Evolutionary conservation across 2,888 invertebrate species (phyloP).

Genomic region (Marasmarcha lunaedactyla): DNA sequence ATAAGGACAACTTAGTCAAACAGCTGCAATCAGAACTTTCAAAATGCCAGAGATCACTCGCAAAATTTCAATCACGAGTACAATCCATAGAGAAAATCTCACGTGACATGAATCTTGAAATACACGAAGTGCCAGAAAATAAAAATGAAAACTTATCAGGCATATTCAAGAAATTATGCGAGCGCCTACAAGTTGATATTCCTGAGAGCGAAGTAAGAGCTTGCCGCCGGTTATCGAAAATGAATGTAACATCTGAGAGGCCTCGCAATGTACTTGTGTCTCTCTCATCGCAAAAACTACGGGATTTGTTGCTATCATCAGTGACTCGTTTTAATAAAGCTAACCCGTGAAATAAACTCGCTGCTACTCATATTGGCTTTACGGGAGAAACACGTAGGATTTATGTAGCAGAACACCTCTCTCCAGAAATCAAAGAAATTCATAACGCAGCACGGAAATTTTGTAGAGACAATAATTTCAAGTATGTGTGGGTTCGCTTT

Average conservation of each 20-base stretch:
- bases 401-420: constrained; percentile 12
- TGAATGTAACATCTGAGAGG: constrained; percentile 9
- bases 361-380: constrained; percentile 6
- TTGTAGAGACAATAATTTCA: constrained; percentile 7
- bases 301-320: constrained; percentile 1
- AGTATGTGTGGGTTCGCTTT: constrained; percentile 11
- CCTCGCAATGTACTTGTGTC: constrained; percentile 7
- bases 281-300: constrained; percentile 1
- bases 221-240: constrained; percentile 10
- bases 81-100: constrained; percentile 8
- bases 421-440: constrained; percentile 10
- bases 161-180: too few relatives aligned
- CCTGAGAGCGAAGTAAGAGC: constrained; percentile 8
- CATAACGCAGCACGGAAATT: constrained; percentile 7
- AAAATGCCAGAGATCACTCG: background rate
- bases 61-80: constrained; percentile 6
- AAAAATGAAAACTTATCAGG: constrained; percentile 7
- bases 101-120: constrained; percentile 11
- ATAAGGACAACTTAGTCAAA: background rate
- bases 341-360: constrained; percentile 2
- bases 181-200: too few relatives aligned
- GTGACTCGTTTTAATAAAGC: constrained; percentile 8
- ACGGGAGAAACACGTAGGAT: constrained; percentile 5
- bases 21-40: background rate
- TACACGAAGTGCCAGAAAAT: constrained; percentile 13